Evolutionary conservation across 2,888 invertebrate genomes (phyloP).

Genomic region (Eupithecia exiguata): DNA sequence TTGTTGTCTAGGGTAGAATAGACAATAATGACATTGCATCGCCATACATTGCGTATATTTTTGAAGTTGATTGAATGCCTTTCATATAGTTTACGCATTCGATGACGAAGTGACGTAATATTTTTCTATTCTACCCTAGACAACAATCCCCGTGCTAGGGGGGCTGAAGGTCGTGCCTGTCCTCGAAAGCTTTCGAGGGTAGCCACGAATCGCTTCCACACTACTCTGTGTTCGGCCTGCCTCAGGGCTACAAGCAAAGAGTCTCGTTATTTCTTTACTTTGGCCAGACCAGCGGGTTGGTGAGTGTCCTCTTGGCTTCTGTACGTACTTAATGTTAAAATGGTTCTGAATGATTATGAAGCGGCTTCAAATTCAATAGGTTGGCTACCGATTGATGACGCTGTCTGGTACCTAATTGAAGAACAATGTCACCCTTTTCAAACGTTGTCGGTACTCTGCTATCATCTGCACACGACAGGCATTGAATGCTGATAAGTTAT

Average conservation of each 20-base stretch:
- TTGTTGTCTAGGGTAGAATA: too few relatives aligned
- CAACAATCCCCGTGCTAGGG: too few relatives aligned
- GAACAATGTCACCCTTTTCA: constrained; percentile 27
- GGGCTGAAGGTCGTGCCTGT: not conserved
- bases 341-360: not conserved
- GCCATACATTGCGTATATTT: too few relatives aligned
- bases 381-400: not conserved
- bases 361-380: not conserved
- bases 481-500: constrained; percentile 40
- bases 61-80: too few relatives aligned
- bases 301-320: not conserved
- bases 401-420: constrained; percentile 16
- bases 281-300: not conserved
- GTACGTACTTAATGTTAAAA: not conserved
- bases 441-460: constrained; percentile 26
- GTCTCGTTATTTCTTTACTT: not conserved
- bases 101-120: too few relatives aligned
- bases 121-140: too few relatives aligned
- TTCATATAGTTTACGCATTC: too few relatives aligned
- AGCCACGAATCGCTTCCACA: not conserved
- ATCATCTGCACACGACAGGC: constrained; percentile 41
- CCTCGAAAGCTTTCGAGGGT: not conserved
- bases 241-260: not conserved
- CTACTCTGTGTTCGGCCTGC: not conserved
- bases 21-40: too few relatives aligned